Evolutionary conservation across 2,113 vertebrate genomes (phyloP).

Genomic region (Cyanistes caeruleus): DNA sequence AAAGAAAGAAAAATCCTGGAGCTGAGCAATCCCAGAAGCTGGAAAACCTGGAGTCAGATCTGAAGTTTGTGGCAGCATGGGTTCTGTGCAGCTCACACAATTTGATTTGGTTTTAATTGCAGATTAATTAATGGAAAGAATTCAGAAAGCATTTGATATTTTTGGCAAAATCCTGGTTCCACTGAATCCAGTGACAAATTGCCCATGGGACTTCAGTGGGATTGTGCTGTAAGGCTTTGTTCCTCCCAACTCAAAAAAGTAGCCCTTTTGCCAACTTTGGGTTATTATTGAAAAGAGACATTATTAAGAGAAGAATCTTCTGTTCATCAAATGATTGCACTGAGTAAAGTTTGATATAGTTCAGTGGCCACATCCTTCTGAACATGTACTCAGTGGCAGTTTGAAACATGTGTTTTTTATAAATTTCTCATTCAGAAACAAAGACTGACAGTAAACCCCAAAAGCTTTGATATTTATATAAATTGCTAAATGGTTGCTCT

Average conservation of each 20-base stretch:
- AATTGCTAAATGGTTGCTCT: conserved; percentile 81
- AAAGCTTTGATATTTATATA: conserved; percentile 85
- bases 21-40: not conserved
- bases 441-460: conserved; percentile 78
- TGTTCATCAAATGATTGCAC: conserved; percentile 55
- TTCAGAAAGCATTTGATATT: conserved; percentile 37
- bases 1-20: not conserved
- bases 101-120: conserved; percentile 38
- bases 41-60: not conserved
- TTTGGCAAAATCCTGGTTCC: conserved; percentile 21
- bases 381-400: conserved; percentile 80
- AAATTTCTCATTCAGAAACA: conserved; percentile 82
- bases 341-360: conserved; percentile 69
- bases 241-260: not conserved
- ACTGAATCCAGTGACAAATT: not conserved
- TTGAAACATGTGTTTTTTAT: conserved; percentile 89
- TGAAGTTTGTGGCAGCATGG: not conserved
- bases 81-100: not conserved
- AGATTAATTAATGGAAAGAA: conserved; percentile 18
- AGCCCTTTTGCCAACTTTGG: not conserved
- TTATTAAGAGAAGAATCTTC: conserved; percentile 66
- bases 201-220: not conserved
- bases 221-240: not conserved
- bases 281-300: conserved; percentile 62
- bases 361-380: conserved; percentile 71